Base-by-base conservation (phyloP, 1,140 invertebrate genomes). In the Stenopsyche tienmushanensis region DNA sequence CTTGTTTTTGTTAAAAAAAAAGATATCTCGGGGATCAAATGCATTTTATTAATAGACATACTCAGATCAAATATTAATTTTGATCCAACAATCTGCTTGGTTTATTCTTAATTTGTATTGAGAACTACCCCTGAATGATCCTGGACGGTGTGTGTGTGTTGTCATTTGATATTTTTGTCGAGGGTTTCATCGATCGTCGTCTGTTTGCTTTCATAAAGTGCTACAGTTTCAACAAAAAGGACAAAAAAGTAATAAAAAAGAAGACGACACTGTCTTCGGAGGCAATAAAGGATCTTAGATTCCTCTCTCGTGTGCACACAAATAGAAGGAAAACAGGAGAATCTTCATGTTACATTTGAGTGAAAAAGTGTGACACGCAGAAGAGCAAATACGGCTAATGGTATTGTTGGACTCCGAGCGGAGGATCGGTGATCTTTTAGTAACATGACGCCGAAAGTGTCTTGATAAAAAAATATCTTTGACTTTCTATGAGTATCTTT, bases 221-320 rank as follows among this genome's bases (percentile, higher is more conserved):
- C 41, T 57, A 57, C 54, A 57, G 54, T 57, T 1, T 57, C 54
- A 44, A 24, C 20, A 2, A 3, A 50, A 50, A 50, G 47, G 13
- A 57, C 34, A 57, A 42, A 57, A 57, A 57, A 25, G 54, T 44
- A 57, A 57, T 57, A 57, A 57, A 54, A 34, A 25, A 15, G 21
- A 17, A 9, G 41, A 26, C 34, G 18, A 23, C 50, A 23, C 10
- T 42, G 20, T 39, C 10, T 57, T 23, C 18, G 21, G 23, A 10
- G 34, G 5, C 9, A 26, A 42, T 42, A 26, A 26, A 57, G 25
- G 34, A 44, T 57, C 54, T 57, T 57, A 34, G 34, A 57, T 44
- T 54, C 39, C 52, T 54, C 25, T 54, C 39, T 49, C 20, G 25
- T 15, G 15, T 34, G 39, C 52, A 54, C 3, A 54, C 24, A 18